These are phyloP conservation scores for Platalea minor DNA, from an alignment of 2,797 vertebrate species.

Conservation along the genomic window DNA sequence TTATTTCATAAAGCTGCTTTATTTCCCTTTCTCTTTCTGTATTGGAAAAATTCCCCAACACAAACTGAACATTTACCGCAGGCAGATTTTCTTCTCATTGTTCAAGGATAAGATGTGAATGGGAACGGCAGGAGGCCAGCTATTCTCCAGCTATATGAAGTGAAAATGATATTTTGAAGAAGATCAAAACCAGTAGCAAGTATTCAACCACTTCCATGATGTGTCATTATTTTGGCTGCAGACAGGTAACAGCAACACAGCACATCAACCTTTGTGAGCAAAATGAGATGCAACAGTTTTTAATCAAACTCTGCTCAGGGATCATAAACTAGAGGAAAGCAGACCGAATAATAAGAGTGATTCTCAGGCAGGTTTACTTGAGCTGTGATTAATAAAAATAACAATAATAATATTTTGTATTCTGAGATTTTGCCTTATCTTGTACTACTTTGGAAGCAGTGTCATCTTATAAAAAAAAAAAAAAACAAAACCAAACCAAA, in stretches of 20 bases:
- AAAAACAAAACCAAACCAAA: not conserved
- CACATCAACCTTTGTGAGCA: not conserved
- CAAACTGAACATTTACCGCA: slow-evolving; percentile 64
- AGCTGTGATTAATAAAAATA: slow-evolving; percentile 10
- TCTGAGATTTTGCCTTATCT: not conserved
- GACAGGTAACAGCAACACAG: not conserved
- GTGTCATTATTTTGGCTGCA: slow-evolving; percentile 28
- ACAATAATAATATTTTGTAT: not conserved
- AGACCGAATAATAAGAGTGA: not conserved
- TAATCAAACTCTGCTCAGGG: slow-evolving; percentile 32
- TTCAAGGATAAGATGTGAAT: slow-evolving; percentile 67
- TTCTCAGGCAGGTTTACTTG: not conserved
- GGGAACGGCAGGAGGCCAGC: slow-evolving; percentile 45
- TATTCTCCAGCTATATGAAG: slow-evolving; percentile 59
- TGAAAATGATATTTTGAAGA: slow-evolving; percentile 60
- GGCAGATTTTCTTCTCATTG: slow-evolving; percentile 64
- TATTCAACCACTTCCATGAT: slow-evolving; percentile 39
- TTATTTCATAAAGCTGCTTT: slow-evolving; percentile 66
- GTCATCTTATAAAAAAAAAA: not conserved
- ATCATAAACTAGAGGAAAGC: slow-evolving; percentile 9
- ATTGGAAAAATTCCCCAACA: slow-evolving; percentile 34
- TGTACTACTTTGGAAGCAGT: not conserved
- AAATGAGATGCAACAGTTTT: slow-evolving; percentile 48
- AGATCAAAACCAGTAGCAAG: slow-evolving; percentile 61
- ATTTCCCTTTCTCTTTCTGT: slow-evolving; percentile 32